phyloP scores from a whole-genome alignment of 1,140 invertebrate species.

The Coenobita brevimanus region DNA sequence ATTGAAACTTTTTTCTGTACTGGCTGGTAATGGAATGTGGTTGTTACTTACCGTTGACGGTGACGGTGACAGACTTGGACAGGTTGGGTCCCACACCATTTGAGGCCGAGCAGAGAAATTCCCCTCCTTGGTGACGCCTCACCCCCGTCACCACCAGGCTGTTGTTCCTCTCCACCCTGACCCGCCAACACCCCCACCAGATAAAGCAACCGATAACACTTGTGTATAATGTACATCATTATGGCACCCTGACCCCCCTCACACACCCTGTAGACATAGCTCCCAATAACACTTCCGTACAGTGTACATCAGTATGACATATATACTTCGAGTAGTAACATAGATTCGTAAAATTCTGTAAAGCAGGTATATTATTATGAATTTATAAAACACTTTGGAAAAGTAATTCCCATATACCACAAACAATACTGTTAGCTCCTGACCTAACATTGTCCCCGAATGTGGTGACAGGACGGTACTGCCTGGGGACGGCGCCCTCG shows the following conservation, averaged over 20 bases:
- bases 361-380: neutral
- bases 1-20: no score
- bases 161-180: conserved; percentile 34
- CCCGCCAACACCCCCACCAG: neutral
- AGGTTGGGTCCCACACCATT: conserved; percentile 62
- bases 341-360: no score
- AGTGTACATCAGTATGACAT: no score
- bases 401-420: no score
- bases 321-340: no score
- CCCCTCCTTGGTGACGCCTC: conserved; percentile 46
- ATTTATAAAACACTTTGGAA: neutral
- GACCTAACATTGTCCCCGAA: conserved; percentile 55
- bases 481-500: conserved; percentile 48
- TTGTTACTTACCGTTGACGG: conserved; percentile 64
- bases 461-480: conserved; percentile 47
- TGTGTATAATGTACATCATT: no score
- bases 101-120: conserved; percentile 58
- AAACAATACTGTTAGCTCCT: neutral
- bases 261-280: no score
- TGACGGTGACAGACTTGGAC: conserved; percentile 50
- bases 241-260: no score
- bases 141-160: conserved; percentile 46
- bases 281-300: no score
- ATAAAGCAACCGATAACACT: no score
- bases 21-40: no score